Evolutionary conservation across 2,113 vertebrate genomes (phyloP).

Genomic region (Hippotragus niger): DNA sequence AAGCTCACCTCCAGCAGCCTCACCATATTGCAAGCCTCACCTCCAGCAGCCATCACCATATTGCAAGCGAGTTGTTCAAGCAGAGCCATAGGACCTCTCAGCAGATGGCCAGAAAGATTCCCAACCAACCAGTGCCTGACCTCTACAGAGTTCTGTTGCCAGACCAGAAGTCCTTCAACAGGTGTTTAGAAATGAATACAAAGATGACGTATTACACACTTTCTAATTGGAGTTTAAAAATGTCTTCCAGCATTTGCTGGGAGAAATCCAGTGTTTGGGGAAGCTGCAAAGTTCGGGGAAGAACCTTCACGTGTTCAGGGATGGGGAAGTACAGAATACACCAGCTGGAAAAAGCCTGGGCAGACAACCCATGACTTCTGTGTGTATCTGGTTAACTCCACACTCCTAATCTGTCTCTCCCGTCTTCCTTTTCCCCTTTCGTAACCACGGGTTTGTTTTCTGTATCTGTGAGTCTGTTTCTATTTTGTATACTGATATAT

Average conservation of each 20-base stretch:
- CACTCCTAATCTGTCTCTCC: background rate
- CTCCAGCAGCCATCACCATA: background rate
- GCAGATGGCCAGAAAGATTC: background rate
- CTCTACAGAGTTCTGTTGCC: background rate
- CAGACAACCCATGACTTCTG: background rate
- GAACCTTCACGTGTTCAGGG: background rate
- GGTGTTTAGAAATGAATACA: background rate
- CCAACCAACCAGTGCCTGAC: background rate
- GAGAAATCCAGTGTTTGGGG: background rate
- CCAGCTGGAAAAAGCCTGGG: background rate
- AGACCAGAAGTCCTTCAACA: background rate
- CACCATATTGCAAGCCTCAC: no score
- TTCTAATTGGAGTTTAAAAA: background rate
- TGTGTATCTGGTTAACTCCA: background rate
- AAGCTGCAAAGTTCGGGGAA: background rate
- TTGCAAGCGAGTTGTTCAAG: background rate
- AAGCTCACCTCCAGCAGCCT: background rate
- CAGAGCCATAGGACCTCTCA: background rate
- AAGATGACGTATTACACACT: background rate
- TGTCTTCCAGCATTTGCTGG: background rate
- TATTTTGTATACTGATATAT: background rate
- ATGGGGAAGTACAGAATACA: background rate
- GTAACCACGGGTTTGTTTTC: background rate
- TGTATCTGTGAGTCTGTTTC: background rate
- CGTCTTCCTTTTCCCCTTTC: background rate